Evolutionary conservation across 2,888 invertebrate genomes (phyloP), one percentile per base, ranked within the genome.

Genomic region (Cremastobaeus sp.): DNA sequence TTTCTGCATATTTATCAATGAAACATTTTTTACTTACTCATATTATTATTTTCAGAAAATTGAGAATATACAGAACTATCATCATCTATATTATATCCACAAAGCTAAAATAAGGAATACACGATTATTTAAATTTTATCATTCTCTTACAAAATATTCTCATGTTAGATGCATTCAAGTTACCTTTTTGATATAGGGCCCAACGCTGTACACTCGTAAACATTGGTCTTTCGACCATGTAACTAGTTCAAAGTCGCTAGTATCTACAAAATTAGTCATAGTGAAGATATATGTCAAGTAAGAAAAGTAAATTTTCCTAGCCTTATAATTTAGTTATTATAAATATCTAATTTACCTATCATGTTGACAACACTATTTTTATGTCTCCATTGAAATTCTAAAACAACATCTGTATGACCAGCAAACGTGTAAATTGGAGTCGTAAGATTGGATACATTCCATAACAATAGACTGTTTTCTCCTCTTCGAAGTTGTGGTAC

Each of bases 151-250:
- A 25, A 18, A 45, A 15, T 28, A 9, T 15, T 45, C n/a, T 11
- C 4, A 20, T 4, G 1, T 41, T 1, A n/a, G n/a, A n/a, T n/a
- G n/a, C n/a, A n/a, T n/a, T n/a, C n/a, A 34, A 76, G 50, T 74
- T 81, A 89, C 89, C 89, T 95, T 95, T 79, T 96, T 92, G 74
- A 97, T 89, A 69, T 93, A 92, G 34, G 94, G 92, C 85, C 96
- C 96, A 83, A 97, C 94, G 82, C 93, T 92, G 95, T 97, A 98
- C 15, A 97, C 92, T 54, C 97, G 91, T 32, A 98, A 89, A 9
- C 94, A 95, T 84, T 97, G 96, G 89, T 98, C 98, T 84, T 96
- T 93, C 0, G 96, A 96, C 98, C 98, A 98, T 1, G 97, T 97
- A 0, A 98, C 93, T 41, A 98, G 89, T 85, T 98, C 96, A 83